A percentile compares a stretch with the other conserved stretches of the same genome.
These are phyloP conservation scores for Selene dorsalis DNA, from an alignment of 2,797 vertebrate species.

Conservation along the genomic window DNA sequence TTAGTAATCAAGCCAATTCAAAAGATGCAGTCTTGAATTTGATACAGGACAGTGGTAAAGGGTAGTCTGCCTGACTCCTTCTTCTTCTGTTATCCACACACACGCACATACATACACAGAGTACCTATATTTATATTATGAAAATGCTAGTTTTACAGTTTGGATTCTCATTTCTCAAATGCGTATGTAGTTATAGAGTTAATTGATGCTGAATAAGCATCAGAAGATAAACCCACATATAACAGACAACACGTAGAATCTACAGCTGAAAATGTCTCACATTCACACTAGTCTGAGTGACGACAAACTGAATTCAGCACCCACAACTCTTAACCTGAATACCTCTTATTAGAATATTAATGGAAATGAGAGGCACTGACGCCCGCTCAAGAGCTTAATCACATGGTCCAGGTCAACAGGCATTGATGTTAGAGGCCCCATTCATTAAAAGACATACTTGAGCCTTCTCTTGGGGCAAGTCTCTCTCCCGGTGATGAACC, in stretches of 20 bases:
- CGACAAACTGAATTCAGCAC: conserved; percentile 39
- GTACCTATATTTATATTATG: conserved; percentile 9
- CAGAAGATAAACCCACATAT: conserved; percentile 21
- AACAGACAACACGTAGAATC: not conserved
- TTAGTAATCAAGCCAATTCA: conserved; percentile 69
- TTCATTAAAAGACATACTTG: conserved; percentile 66
- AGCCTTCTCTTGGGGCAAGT: conserved; percentile 50
- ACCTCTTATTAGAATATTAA: conserved; percentile 57
- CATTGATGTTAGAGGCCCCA: conserved; percentile 40
- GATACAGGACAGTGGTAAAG: conserved; percentile 41
- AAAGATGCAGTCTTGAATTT: conserved; percentile 60
- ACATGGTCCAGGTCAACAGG: conserved; percentile 52
- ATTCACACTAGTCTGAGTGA: conserved; percentile 4
- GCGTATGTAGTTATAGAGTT: conserved; percentile 13
- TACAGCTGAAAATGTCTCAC: too few relatives aligned
- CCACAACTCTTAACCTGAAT: conserved; percentile 44
- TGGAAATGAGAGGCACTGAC: conserved; percentile 62
- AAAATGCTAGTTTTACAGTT: conserved; percentile 11
- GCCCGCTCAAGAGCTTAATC: conserved; percentile 56
- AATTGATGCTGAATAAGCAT: conserved; percentile 20
- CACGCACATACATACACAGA: not conserved
- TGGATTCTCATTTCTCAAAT: conserved; percentile 5
- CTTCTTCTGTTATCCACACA: conserved; percentile 1
- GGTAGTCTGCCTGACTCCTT: conserved; percentile 34
- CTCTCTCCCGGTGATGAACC: conserved; percentile 45